Base-by-base conservation (phyloP, 2,888 invertebrate genomes). In the Mesochorus sp. region DNA sequence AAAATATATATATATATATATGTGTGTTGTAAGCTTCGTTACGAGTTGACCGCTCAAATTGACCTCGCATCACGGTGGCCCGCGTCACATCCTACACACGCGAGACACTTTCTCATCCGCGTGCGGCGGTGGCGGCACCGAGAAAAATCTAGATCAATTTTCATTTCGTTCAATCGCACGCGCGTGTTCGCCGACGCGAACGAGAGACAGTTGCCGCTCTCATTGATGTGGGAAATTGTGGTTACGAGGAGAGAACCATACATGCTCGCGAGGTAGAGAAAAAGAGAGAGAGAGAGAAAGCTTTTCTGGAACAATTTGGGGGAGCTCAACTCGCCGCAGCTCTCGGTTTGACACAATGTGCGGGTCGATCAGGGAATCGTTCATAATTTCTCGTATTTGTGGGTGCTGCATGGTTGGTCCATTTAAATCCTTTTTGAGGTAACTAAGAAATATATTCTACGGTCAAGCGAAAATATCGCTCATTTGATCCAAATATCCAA, bases 191-290 rank as follows among this genome's bases (percentile, higher is more conserved):
- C 44, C 59, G 67, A 49, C 49, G 72, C 61, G 59, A 62, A 49
- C 49, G 72, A 53, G 59, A 66, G 64, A 74, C 68, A 75, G 39
- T 62, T 17, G 73, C 66, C 73, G 61, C 57, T 62, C 47, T 80
- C 77, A 77, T 81, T 80, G 80, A 73, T 81, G 81, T 80, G 80
- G 80, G 80, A 82, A 81, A 82, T 82, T 66, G 71, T 55, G 59
- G 81, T 79, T 67, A 62, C 61, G 39, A 55, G 55, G n/a, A 61
- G 51, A 51, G 39, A 53, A 31, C 61, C 17, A 26, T 47, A 64
- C 67, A 42, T 64, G 51, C 57, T 59, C 34, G 74, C 5, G 24
- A 49, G 24, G 24, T 4, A 49, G 31, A 24, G 39, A 47, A 26
- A n/a, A n/a, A 39, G 39, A 39, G n/a, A n/a, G 53, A 55, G 64